Percentiles rank a stretch among this genome's conserved stretches.
phyloP scores from a whole-genome alignment of 2,797 vertebrate species.

The Vespertilio murinus region DNA sequence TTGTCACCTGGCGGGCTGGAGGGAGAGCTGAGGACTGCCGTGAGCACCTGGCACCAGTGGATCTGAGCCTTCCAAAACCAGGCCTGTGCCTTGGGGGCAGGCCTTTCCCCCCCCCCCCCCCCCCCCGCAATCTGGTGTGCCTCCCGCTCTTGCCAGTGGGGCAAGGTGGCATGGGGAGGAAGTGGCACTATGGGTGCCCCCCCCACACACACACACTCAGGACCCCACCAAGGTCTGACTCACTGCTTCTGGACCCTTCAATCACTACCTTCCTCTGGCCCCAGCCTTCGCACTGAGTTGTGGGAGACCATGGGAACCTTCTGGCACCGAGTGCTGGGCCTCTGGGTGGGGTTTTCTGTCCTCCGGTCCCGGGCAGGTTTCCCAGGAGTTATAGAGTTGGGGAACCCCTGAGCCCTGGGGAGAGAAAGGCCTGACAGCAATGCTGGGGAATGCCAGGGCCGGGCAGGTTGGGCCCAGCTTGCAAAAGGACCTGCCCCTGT shows the following conservation, averaged over 20 bases:
- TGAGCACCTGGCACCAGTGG: neutral
- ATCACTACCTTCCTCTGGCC: neutral
- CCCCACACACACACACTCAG: neutral
- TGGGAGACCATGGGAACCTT: neutral
- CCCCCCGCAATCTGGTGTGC: neutral
- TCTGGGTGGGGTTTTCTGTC: neutral
- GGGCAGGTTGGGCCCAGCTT: neutral
- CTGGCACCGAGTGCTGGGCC: neutral
- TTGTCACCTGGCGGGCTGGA: constrained; percentile 19
- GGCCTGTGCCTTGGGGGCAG: neutral
- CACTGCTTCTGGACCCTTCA: neutral
- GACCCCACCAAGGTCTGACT: neutral
- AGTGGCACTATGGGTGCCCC: neutral
- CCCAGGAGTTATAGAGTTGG: neutral
- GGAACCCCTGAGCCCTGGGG: neutral
- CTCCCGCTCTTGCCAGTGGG: neutral
- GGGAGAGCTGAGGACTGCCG: neutral
- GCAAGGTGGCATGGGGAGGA: neutral
- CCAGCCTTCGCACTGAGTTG: neutral
- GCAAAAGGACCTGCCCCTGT: neutral
- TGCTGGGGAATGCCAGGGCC: neutral
- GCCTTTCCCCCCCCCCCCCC: too few species aligned
- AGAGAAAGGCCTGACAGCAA: neutral
- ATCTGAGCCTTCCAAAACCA: neutral
- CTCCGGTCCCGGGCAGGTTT: constrained; percentile 11